Evolutionary conservation across 2,888 invertebrate genomes (phyloP).

Genomic region (Limnephilus marmoratus): DNA sequence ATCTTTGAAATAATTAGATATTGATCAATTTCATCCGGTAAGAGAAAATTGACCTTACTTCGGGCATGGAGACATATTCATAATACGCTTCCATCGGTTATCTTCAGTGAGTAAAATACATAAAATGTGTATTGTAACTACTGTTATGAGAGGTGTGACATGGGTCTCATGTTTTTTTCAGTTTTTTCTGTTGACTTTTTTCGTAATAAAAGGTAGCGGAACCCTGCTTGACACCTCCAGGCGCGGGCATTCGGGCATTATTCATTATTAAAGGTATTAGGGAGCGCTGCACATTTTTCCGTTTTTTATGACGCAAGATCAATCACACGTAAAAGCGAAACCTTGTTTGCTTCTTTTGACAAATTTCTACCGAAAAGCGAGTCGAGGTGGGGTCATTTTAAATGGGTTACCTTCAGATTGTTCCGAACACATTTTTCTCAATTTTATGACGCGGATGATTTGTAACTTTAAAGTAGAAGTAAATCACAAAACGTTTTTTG

Average conservation of each 20-base stretch:
- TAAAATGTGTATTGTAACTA: no score
- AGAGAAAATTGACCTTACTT: no score
- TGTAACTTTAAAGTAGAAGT: not conserved
- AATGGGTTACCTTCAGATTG: not conserved
- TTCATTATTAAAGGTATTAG: not conserved
- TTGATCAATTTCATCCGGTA: no score
- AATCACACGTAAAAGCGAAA: conserved; percentile 54
- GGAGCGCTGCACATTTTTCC: conserved; percentile 10
- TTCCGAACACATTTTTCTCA: not conserved
- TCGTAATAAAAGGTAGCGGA: not conserved
- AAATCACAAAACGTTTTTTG: not conserved
- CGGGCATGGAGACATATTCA: no score
- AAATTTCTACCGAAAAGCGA: conserved; percentile 29
- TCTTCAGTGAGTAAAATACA: no score
- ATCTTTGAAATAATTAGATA: no score
- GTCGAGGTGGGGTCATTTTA: not conserved
- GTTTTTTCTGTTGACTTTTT: not conserved
- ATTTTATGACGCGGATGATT: not conserved
- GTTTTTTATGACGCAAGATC: conserved; percentile 25
- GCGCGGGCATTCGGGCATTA: not conserved
- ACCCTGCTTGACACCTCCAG: not conserved
- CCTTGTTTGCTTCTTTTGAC: conserved; percentile 44
- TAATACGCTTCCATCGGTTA: no score
- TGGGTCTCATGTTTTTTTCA: not conserved
- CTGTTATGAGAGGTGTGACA: not conserved